Percentiles rank a stretch among this genome's conserved stretches.
phyloP scores from a whole-genome alignment of 2,797 vertebrate species.

The Halcyon leucocephala region DNA sequence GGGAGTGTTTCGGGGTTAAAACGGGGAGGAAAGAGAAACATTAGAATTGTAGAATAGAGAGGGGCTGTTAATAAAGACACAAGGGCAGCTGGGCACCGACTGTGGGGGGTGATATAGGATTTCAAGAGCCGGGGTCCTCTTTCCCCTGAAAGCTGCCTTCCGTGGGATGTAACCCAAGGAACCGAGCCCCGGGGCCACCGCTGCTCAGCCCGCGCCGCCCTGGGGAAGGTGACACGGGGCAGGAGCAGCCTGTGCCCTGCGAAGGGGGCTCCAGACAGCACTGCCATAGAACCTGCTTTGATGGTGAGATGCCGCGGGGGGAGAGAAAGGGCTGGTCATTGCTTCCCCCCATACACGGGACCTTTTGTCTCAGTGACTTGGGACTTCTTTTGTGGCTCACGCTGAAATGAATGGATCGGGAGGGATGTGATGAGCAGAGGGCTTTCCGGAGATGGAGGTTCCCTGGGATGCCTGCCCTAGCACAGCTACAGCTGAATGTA shows the following conservation, averaged over 20 bases:
- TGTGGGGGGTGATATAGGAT: not conserved
- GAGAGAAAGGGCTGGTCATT: too few species aligned
- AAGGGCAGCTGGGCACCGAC: slow-evolving; percentile 32
- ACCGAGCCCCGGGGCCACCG: accelerated
- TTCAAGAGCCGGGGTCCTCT: not conserved
- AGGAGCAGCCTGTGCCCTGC: not conserved
- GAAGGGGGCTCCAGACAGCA: not conserved
- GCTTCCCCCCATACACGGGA: not conserved
- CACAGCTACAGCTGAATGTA: not conserved
- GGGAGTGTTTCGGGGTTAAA: not conserved
- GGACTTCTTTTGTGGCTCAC: not conserved
- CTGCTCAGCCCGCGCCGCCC: accelerated
- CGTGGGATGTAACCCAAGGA: not conserved
- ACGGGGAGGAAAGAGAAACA: not conserved
- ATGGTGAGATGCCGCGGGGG: accelerated
- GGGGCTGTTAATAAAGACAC: slow-evolving; percentile 36
- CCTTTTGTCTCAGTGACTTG: not conserved
- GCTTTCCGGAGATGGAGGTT: not conserved
- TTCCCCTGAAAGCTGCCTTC: not conserved
- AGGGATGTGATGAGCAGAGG: not conserved
- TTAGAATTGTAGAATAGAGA: not conserved
- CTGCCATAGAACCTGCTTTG: not conserved
- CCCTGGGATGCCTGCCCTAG: not conserved
- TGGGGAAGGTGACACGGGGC: not conserved
- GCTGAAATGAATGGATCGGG: accelerated